A percentile compares a stretch with the other conserved stretches of the same genome.
These are phyloP conservation scores for Hemiscyllium ocellatum DNA, from an alignment of 2,113 vertebrate genomes.

Conservation along the genomic window DNA sequence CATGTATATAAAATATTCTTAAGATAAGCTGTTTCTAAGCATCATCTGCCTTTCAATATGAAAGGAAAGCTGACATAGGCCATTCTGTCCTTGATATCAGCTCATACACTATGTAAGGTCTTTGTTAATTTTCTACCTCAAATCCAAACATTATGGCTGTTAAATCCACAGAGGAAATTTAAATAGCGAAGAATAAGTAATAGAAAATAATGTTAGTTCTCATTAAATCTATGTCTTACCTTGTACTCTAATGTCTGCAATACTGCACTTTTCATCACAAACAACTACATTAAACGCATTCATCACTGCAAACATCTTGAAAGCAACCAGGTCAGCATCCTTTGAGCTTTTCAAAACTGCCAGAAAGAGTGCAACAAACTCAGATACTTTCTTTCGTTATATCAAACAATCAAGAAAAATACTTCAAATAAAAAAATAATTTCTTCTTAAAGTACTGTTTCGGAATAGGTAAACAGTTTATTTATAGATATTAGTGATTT, in stretches of 20 bases:
- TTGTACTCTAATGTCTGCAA: conserved; percentile 88
- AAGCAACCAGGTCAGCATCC: conserved; percentile 66
- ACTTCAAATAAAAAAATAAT: neutral
- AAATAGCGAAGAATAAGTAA: neutral
- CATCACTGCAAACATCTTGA: conserved; percentile 79
- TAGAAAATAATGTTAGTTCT: neutral
- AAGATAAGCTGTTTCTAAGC: too few species aligned
- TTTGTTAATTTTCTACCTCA: too few species aligned
- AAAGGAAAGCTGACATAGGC: too few species aligned
- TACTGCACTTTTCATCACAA: conserved; percentile 71
- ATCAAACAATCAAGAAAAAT: conserved; percentile 44
- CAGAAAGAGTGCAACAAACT: conserved; percentile 31
- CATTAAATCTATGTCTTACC: conserved; percentile 54
- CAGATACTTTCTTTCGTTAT: neutral
- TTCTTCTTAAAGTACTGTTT: neutral
- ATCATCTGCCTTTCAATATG: too few species aligned
- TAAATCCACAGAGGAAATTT: neutral
- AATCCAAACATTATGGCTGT: too few species aligned
- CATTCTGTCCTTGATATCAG: too few species aligned
- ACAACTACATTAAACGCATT: conserved; percentile 76
- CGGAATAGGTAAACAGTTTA: neutral
- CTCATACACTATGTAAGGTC: too few species aligned
- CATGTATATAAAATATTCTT: too few species aligned
- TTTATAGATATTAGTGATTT: neutral
- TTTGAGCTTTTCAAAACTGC: conserved; percentile 58